Conservation (phyloP, 2,797 vertebrate genomes). For the Crenichthys baileyi region DNA sequence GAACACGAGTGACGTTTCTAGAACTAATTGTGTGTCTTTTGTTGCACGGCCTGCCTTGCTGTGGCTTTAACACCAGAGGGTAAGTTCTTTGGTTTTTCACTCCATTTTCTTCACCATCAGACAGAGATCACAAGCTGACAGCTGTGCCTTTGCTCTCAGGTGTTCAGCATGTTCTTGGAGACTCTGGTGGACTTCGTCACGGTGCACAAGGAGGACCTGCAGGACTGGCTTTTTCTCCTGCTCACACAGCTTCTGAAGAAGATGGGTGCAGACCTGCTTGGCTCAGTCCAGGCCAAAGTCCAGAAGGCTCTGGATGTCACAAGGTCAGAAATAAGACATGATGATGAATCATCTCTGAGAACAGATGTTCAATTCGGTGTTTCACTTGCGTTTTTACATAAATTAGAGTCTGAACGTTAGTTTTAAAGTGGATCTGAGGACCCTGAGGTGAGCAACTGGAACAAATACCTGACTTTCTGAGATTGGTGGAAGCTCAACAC, state of each 20-base stretch:
- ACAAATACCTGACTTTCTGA: not conserved
- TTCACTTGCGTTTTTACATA: not conserved
- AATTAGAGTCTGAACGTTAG: too few species aligned
- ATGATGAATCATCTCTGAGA: too few species aligned
- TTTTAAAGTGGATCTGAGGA: not conserved
- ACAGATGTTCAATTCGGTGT: not conserved
- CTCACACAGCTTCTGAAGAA: slow-evolving; percentile 97
- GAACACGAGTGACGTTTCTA: not conserved
- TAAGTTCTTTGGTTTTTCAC: slow-evolving; percentile 86
- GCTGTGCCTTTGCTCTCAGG: slow-evolving; percentile 71
- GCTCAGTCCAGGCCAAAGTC: slow-evolving; percentile 96
- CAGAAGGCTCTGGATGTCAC: slow-evolving; percentile 96
- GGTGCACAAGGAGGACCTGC: slow-evolving; percentile 93
- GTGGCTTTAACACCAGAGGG: slow-evolving; percentile 98
- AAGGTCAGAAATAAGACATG: slow-evolving; percentile 76
- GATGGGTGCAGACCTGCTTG: slow-evolving; percentile 95
- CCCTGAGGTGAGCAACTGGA: not conserved
- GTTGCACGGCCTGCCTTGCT: slow-evolving; percentile 94
- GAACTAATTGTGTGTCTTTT: slow-evolving; percentile 83
- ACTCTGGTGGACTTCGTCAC: slow-evolving; percentile 96
- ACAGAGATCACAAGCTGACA: not conserved
- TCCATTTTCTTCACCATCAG: not conserved
- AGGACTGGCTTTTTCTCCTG: slow-evolving; percentile 96
- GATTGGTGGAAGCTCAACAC: not conserved
- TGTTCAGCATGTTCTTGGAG: slow-evolving; percentile 99